A percentile compares a stretch with the other conserved stretches of the same genome.
phyloP scores from a whole-genome alignment of 2,797 vertebrate species.

The Pelodytes ibericus region DNA sequence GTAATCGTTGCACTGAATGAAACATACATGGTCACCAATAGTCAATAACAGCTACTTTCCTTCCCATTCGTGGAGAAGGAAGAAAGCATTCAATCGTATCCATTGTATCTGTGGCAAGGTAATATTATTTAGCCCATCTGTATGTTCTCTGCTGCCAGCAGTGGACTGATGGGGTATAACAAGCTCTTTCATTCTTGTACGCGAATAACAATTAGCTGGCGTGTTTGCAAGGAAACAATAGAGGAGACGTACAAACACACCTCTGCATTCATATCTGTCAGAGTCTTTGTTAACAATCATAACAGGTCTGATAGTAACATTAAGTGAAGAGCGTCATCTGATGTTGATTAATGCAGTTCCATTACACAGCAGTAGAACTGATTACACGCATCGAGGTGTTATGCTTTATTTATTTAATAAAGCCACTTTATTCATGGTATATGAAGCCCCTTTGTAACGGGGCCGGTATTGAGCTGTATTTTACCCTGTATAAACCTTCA shows the following conservation, averaged over 20 bases:
- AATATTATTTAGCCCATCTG: background rate
- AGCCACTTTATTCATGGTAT: background rate
- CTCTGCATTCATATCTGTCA: background rate
- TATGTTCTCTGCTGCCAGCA: constrained; percentile 41
- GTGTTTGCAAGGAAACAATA: background rate
- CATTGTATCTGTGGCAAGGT: background rate
- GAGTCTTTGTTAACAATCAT: background rate
- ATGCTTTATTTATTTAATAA: constrained; percentile 2
- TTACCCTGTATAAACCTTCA: background rate
- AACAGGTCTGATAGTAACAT: background rate
- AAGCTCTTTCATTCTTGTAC: background rate
- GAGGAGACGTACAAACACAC: background rate
- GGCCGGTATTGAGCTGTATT: background rate
- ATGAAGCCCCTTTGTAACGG: background rate
- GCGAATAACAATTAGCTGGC: constrained; percentile 33
- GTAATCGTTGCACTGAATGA: too few relatives aligned
- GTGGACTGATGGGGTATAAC: background rate
- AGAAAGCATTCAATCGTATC: background rate
- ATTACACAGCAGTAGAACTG: background rate
- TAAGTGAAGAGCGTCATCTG: background rate
- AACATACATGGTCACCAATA: too few relatives aligned
- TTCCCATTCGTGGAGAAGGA: background rate
- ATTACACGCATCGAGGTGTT: background rate
- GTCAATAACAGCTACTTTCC: background rate
- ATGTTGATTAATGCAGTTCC: background rate